Conservation (phyloP, 2,888 invertebrate genomes). For the Allophyes oxyacanthae region DNA sequence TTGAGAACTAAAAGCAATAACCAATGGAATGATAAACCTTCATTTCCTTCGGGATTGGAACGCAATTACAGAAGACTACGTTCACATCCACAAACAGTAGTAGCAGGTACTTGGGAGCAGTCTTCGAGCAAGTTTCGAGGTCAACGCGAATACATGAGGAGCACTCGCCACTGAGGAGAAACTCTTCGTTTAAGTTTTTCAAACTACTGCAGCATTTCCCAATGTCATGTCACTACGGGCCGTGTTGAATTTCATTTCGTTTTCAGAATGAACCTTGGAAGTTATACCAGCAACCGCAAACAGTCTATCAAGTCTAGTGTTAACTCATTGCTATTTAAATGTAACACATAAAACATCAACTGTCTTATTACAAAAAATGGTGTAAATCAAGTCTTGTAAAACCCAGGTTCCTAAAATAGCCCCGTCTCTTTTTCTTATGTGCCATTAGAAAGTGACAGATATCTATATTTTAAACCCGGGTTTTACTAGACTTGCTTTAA, state of each 20-base stretch:
- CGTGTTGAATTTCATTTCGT: constrained; percentile 29
- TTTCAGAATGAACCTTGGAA: constrained; percentile 19
- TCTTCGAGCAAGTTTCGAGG: constrained; percentile 45
- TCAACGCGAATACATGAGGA: constrained; percentile 38
- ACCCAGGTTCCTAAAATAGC: too few species aligned
- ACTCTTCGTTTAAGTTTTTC: constrained; percentile 44
- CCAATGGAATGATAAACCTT: constrained; percentile 42
- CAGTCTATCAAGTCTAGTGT: too few species aligned
- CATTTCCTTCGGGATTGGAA: constrained; percentile 55
- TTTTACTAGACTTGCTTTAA: too few species aligned
- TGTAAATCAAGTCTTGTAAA: too few species aligned
- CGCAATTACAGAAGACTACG: constrained; percentile 44
- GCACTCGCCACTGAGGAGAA: constrained; percentile 31
- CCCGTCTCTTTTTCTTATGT: too few species aligned
- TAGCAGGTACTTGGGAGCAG: constrained; percentile 20
- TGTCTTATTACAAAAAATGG: background rate
- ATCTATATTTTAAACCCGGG: too few species aligned
- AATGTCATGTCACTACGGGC: constrained; percentile 28
- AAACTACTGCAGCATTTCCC: constrained; percentile 45
- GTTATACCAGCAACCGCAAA: too few species aligned
- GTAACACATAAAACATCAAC: constrained; percentile 4
- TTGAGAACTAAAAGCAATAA: constrained; percentile 26
- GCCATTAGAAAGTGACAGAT: too few species aligned
- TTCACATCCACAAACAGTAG: constrained; percentile 19
- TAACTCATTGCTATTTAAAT: constrained; percentile 1